Evolutionary conservation across 2,113 vertebrate genomes (phyloP).

Genomic region (Apistogramma diplotaenia): DNA sequence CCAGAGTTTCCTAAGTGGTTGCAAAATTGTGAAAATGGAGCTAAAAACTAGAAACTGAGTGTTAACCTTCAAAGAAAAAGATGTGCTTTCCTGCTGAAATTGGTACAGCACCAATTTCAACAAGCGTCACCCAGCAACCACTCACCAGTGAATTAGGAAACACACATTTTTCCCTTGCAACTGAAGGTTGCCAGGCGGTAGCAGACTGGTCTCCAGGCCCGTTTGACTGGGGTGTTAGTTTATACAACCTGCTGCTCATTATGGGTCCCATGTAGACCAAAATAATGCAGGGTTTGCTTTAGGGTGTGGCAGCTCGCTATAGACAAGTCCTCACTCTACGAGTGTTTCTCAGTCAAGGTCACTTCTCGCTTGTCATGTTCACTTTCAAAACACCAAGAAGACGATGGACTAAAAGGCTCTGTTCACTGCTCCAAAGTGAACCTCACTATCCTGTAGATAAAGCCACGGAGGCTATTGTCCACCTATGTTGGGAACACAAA

Average conservation of each 20-base stretch:
- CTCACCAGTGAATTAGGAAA: neutral
- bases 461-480: neutral
- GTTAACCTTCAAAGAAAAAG: neutral
- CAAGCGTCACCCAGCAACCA: neutral
- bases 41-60: too few species aligned
- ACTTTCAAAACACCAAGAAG: neutral
- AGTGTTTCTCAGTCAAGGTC: neutral
- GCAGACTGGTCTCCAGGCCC: fast-evolving
- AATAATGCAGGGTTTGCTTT: neutral
- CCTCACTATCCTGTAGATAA: neutral
- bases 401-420: neutral
- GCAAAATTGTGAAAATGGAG: too few species aligned
- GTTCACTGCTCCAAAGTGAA: neutral
- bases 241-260: neutral
- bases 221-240: neutral
- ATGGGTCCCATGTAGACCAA: neutral
- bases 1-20: neutral
- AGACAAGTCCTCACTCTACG: neutral
- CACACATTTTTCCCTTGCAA: neutral
- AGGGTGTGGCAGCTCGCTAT: neutral
- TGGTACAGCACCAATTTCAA: neutral
- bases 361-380: neutral
- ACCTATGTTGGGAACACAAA: neutral
- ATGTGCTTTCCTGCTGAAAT: neutral
- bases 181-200: neutral